phyloP scores from a whole-genome alignment of 2,888 invertebrate species.

The Digitonthophagus gazella region DNA sequence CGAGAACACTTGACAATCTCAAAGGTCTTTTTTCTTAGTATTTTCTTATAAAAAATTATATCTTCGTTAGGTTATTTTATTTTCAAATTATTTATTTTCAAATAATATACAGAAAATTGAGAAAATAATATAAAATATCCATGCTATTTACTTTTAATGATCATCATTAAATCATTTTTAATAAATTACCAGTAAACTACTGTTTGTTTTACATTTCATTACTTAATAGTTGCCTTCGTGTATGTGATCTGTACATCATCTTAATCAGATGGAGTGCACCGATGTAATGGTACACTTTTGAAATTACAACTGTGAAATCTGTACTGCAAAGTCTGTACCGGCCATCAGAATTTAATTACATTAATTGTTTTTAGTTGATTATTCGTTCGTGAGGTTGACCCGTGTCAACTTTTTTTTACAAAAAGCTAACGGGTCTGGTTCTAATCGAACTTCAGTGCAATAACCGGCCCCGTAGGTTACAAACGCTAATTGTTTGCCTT shows the following conservation, averaged over 20 bases:
- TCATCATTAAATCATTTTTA: too few species aligned
- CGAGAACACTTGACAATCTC: neutral
- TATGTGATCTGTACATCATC: neutral
- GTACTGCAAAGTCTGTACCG: neutral
- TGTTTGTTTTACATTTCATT: neutral
- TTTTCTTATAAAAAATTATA: neutral
- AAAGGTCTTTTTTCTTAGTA: neutral
- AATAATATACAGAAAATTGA: too few species aligned
- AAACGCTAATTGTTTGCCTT: constrained; percentile 11
- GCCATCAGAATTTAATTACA: neutral
- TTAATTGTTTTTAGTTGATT: neutral
- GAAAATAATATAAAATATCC: too few species aligned
- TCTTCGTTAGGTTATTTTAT: too few species aligned
- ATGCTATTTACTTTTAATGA: too few species aligned
- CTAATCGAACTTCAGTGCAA: neutral
- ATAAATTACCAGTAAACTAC: too few species aligned
- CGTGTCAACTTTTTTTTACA: neutral
- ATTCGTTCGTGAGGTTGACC: neutral
- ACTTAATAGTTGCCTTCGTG: neutral
- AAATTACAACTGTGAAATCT: neutral
- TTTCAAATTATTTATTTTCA: too few species aligned
- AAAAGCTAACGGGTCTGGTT: neutral
- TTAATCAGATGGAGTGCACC: neutral
- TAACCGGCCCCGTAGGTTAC: constrained; percentile 5
- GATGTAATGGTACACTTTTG: neutral